phyloP scores from a whole-genome alignment of 2,113 vertebrate genomes.

The Oceanites oceanicus region DNA sequence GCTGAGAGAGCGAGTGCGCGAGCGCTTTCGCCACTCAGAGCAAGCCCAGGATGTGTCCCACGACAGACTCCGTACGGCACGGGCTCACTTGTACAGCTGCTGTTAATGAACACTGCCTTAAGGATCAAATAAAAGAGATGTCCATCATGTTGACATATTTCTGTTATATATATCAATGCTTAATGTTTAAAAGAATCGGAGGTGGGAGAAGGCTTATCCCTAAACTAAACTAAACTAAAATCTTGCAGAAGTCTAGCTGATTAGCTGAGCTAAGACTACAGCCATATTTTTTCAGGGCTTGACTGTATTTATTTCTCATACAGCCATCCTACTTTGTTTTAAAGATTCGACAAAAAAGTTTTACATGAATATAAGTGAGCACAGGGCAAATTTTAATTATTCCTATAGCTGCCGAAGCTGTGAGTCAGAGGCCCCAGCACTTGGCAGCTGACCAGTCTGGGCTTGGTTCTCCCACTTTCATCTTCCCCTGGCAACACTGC shows the following conservation, averaged over 20 bases:
- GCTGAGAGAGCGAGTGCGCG: accelerated
- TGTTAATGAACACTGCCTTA: neutral
- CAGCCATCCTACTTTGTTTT: neutral
- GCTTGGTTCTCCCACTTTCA: neutral
- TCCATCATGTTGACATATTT: neutral
- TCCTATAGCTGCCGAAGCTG: neutral
- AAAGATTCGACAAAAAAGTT: neutral
- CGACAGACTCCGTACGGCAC: accelerated
- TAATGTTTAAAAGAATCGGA: neutral
- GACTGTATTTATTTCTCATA: neutral
- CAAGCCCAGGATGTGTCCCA: neutral
- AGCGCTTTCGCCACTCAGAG: accelerated
- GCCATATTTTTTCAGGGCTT: neutral
- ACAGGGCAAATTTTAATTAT: neutral
- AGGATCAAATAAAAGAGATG: neutral
- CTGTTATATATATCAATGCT: neutral
- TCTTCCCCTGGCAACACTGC: slow-evolving; percentile 1
- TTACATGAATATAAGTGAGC: neutral
- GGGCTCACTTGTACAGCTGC: neutral
- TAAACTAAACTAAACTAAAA: neutral
- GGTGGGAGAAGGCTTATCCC: neutral
- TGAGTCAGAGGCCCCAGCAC: neutral
- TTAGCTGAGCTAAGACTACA: neutral
- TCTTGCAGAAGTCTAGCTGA: neutral
- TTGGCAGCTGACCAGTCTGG: slow-evolving; percentile 2